Evolutionary conservation across 2,888 invertebrate genomes (phyloP), one percentile per base, ranked within the genome.

Genomic region (Pelosia muscerda): DNA sequence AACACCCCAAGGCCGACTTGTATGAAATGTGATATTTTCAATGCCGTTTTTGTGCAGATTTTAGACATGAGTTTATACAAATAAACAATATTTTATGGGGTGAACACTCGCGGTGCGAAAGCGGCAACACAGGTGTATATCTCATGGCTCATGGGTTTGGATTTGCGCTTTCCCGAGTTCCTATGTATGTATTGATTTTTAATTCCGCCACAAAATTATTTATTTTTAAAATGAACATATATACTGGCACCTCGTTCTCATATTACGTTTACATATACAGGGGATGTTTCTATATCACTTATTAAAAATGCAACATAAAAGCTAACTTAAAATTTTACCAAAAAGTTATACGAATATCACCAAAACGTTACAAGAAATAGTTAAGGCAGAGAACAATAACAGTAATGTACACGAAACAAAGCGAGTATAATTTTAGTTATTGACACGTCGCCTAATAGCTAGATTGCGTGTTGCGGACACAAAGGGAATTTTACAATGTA

Each of bases 381-480:
- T 59, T 62, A 34, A 49, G 34, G 54, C 13, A 58, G 57, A 38
- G 15, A 70, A 73, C 72, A 79, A 79, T 74, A 79, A 75, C 66
- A 53, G 56, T 69, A 72, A 73, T 73, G 79, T 62, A 79, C 68
- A 76, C 62, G 61, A 75, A 77, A 74, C 71, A 78, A 75, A 79
- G 72, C 68, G 55, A 58, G 71, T 53, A 62, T 75, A 81, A 80
- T 79, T 82, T 68, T 75, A 82, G 83, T 83, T 90, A 90, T 90
- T 90, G 90, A 89, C 88, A 87, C 86, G 86, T 88, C 80, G 83
- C 73, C 79, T 92, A 91, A 92, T 91, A 84, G 88, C 69, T 66
- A 74, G 71, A 89, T 92, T 81, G 92, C 92, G 92, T 92, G 92
- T 79, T 72, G 56, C 63, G 55, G 66, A 80, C 77, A 86, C 88